phyloP scores from a whole-genome alignment of 1,140 invertebrate species.

The Nilaparvata lugens region DNA sequence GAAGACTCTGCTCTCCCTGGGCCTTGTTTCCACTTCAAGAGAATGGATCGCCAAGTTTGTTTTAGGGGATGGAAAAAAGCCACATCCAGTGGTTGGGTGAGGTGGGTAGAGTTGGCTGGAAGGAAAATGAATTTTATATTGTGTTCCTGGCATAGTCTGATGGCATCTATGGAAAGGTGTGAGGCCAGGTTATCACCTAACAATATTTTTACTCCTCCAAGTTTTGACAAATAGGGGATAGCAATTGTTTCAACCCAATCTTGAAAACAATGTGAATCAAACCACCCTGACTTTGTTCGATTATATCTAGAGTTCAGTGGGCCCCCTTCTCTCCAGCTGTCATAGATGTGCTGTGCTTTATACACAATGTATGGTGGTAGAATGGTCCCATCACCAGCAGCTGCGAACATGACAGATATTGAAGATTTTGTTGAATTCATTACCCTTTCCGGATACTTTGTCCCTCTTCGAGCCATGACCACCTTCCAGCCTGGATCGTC shows the following conservation, averaged over 20 bases:
- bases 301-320: slow-evolving; percentile 26
- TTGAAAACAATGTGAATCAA: slow-evolving; percentile 12
- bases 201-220: slow-evolving; percentile 9
- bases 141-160: slow-evolving; percentile 30
- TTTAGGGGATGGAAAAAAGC: no score
- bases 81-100: no score
- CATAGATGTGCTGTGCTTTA: slow-evolving; percentile 33
- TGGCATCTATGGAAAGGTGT: slow-evolving; percentile 32
- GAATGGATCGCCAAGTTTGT: no score
- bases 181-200: no score
- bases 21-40: no score
- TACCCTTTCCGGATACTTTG: slow-evolving; percentile 18
- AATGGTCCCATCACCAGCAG: slow-evolving; percentile 15
- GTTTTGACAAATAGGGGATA: slow-evolving; percentile 7
- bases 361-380: slow-evolving; percentile 34
- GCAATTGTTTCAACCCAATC: slow-evolving; percentile 14
- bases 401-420: no score
- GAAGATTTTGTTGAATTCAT: slow-evolving; percentile 16
- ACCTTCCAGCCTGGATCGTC: slow-evolving; percentile 31
- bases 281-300: slow-evolving; percentile 16
- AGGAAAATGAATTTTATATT: slow-evolving; percentile 35
- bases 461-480: slow-evolving; percentile 16
- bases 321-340: slow-evolving; percentile 32
- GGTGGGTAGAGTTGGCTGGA: no score
- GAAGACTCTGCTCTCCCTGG: no score